Conservation (phyloP, 2,797 vertebrate genomes). For the Antrozous pallidus region DNA sequence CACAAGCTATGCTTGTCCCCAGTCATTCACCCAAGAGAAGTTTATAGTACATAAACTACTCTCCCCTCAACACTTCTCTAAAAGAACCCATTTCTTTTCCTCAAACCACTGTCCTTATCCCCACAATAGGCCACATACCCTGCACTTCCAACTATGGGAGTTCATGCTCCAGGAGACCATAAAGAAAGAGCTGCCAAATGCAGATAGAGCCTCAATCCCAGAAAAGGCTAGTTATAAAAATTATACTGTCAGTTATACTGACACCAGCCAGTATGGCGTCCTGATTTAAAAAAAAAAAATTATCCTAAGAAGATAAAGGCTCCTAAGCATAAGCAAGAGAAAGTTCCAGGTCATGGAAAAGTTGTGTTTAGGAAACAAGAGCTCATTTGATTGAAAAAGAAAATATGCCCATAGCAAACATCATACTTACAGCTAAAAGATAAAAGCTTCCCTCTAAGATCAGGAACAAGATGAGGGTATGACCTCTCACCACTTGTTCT, state of each 20-base stretch:
- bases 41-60: neutral
- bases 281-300: neutral
- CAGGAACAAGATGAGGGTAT: neutral
- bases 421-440: neutral
- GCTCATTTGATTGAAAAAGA: neutral
- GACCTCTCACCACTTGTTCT: neutral
- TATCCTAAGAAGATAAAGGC: neutral
- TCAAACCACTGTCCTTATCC: neutral
- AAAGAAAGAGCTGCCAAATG: neutral
- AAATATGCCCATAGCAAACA: neutral
- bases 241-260: neutral
- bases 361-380: slow-evolving; percentile 9
- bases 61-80: neutral
- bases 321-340: neutral
- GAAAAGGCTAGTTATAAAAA: neutral
- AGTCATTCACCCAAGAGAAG: neutral
- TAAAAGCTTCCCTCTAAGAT: neutral
- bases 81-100: neutral
- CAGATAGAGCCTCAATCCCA: neutral
- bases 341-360: neutral
- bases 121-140: neutral
- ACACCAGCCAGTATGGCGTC: neutral
- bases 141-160: neutral
- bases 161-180: neutral
- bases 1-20: neutral